Evolutionary conservation across 2,888 invertebrate genomes (phyloP), one percentile per base, ranked within the genome.

Genomic region (Campoletis raptor): DNA sequence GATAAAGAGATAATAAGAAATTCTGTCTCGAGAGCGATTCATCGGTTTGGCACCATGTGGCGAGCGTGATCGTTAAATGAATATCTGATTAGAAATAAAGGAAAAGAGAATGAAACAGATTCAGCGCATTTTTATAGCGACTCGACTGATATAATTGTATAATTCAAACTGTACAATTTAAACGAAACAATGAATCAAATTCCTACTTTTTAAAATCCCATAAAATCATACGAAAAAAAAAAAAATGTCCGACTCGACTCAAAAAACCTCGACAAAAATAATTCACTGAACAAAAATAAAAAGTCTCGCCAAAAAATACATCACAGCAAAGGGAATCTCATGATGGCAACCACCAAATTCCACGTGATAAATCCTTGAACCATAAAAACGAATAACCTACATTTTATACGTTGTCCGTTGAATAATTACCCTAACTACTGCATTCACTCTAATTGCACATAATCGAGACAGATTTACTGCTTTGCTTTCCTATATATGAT

Each of bases 31-130:
- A 64, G 61, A 6, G 45, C 70, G 66, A 73, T 74, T 81, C 52
- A 82, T 79, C 74, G 79, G 80, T 83, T 83, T 66, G 81, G 79
- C 74, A 86, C 84, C 88, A 86, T 86, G 88, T 72, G 85, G 88
- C 83, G 88, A 83, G 84, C 87, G 76, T 70, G 85, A 84, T 85
- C 83, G 86, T 83, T 83, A 85, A 86, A 85, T 73, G 86, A 72
- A 88, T 88, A 85, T 88, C 84, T 84, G 85, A 88, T 88, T 84
- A 74, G 82, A 79, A 76, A n/a, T n/a, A n/a, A 80, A 82, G 57
- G 70, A 83, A 72, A 83, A 80, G 48, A 76, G 70, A 72, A 64
- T 30, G 37, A 45, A 45, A 48, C n/a, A 57, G 57, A 70, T 21
- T 7, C 15, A 70, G 40, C 40, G 30, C 10, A 78, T 78, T 67